These are phyloP conservation scores for Caenorhabditis sp. DNA, from an alignment of 2,888 invertebrate species.

Conservation along the genomic window DNA sequence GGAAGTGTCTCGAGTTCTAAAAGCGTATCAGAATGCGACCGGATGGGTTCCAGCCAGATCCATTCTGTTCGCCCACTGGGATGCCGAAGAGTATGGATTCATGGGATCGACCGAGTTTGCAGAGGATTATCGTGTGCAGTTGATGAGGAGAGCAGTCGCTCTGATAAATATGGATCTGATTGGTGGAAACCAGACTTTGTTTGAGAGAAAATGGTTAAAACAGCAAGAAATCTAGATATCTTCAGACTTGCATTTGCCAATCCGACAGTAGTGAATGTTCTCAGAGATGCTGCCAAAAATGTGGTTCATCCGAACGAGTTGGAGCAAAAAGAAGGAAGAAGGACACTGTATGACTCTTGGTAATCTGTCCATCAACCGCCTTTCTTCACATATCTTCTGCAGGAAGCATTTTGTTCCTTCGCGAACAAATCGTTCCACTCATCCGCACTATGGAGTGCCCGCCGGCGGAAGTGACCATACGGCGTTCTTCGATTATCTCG, in stretches of 20 bases:
- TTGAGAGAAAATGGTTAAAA: background rate
- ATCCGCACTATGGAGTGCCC: conserved; percentile 69
- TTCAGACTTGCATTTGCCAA: conserved; percentile 71
- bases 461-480: conserved; percentile 85
- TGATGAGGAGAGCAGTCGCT: conserved; percentile 83
- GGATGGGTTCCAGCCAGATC: conserved; percentile 85
- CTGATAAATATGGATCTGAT: conserved; percentile 84
- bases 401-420: conserved; percentile 31
- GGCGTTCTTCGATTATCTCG: conserved; percentile 83
- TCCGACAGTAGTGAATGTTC: conserved; percentile 83
- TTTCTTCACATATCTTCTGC: background rate
- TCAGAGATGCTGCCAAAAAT: conserved; percentile 83
- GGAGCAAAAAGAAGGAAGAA: conserved; percentile 65
- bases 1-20: conserved; percentile 83
- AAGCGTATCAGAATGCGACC: conserved; percentile 67
- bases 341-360: conserved; percentile 80
- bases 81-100: conserved; percentile 84
- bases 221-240: background rate
- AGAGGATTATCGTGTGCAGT: conserved; percentile 81
- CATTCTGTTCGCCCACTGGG: conserved; percentile 84
- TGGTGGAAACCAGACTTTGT: conserved; percentile 75
- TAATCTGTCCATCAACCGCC: background rate
- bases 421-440: conserved; percentile 16
- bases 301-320: conserved; percentile 73
- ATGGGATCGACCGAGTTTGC: conserved; percentile 85